Evolutionary conservation across 2,888 invertebrate species (phyloP).

Genomic region (Nomada fucata): DNA sequence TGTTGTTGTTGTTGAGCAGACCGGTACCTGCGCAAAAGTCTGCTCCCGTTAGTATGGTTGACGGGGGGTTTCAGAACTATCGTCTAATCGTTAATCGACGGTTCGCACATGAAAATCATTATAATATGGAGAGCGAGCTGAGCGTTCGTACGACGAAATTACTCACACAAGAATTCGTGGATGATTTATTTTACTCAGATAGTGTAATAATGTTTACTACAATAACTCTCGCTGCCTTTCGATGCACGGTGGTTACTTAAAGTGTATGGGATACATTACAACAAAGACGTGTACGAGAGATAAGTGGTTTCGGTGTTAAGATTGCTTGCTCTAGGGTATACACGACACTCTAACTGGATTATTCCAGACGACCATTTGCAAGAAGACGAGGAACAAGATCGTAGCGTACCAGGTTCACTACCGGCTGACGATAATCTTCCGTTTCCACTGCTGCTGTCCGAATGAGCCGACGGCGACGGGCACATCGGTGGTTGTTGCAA

Average conservation of each 20-base stretch:
- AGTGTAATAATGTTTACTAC: constrained; percentile 52
- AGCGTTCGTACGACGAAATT: constrained; percentile 66
- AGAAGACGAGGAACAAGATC: constrained; percentile 70
- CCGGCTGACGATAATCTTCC: constrained; percentile 92
- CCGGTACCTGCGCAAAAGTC: constrained; percentile 87
- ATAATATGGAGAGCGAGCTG: constrained; percentile 45
- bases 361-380: constrained; percentile 66
- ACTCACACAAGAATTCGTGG: constrained; percentile 69
- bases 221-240: constrained; percentile 55
- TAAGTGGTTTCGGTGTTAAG: constrained; percentile 24
- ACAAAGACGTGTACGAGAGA: constrained; percentile 17
- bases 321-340: constrained; percentile 33
- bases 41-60: constrained; percentile 82
- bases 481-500: constrained; percentile 88
- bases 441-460: constrained; percentile 93
- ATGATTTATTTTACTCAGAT: constrained; percentile 65
- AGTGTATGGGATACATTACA: constrained; percentile 25
- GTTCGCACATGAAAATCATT: constrained; percentile 1
- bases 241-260: constrained; percentile 23
- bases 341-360: constrained; percentile 58
- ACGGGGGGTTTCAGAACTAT: neutral
- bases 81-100: constrained; percentile 19
- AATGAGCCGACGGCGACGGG: constrained; percentile 93
- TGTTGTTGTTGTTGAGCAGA: constrained; percentile 89
- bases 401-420: constrained; percentile 87